Conservation (phyloP, 2,113 vertebrate species). For the Lethenteron camtschaticum region DNA sequence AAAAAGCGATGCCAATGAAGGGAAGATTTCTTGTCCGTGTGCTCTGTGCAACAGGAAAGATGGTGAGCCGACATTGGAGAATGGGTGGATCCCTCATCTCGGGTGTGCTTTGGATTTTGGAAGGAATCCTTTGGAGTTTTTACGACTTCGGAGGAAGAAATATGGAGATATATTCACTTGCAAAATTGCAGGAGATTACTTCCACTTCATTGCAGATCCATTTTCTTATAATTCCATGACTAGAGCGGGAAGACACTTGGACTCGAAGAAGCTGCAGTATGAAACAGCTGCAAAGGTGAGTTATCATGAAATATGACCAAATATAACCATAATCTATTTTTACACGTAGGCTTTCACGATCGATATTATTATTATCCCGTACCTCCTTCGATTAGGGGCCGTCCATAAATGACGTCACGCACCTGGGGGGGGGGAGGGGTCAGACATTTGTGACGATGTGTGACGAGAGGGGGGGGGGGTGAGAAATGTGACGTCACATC, state of each 20-base stretch:
- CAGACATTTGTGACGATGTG: too few relatives aligned
- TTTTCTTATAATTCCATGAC: slow-evolving; percentile 63
- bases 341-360: too few relatives aligned
- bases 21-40: too few relatives aligned
- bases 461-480: too few relatives aligned
- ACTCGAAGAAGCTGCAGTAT: slow-evolving; percentile 90
- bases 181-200: slow-evolving; percentile 61
- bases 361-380: too few relatives aligned
- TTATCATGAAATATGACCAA: too few relatives aligned
- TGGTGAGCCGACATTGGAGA: slow-evolving; percentile 63
- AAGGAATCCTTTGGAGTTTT: slow-evolving; percentile 69
- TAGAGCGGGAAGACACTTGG: slow-evolving; percentile 57
- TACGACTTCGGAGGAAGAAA: slow-evolving; percentile 51
- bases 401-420: too few relatives aligned
- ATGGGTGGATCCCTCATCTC: slow-evolving; percentile 60
- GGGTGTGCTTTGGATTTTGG: slow-evolving; percentile 78
- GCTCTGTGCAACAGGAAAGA: slow-evolving; percentile 19
- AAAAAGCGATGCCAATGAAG: too few relatives aligned
- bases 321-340: too few relatives aligned
- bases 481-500: too few relatives aligned
- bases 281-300: slow-evolving; percentile 46
- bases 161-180: slow-evolving; percentile 74
- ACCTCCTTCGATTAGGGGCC: too few relatives aligned
- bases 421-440: too few relatives aligned
- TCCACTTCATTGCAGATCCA: slow-evolving; percentile 80